Evolutionary conservation across 2,888 invertebrate species (phyloP).

Genomic region (Linnaemya vulpina): DNA sequence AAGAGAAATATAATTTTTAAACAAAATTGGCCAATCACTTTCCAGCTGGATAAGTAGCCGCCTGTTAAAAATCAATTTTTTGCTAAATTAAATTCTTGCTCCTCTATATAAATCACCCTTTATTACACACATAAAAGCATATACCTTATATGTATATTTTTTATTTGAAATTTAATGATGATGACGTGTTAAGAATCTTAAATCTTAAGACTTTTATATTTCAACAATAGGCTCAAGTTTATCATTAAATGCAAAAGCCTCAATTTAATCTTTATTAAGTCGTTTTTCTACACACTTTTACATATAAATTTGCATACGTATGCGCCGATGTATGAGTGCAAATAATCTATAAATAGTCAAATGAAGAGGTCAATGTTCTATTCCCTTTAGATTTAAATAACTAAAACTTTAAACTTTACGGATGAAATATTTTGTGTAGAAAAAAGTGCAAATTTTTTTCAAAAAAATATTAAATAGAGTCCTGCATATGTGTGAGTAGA

Average conservation of each 20-base stretch:
- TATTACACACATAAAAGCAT: too few relatives aligned
- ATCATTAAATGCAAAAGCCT: neutral
- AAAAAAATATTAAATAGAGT: neutral
- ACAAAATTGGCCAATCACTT: too few relatives aligned
- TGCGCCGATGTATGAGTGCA: neutral
- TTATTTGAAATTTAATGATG: neutral
- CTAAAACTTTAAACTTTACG: constrained; percentile 24
- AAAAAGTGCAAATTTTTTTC: neutral
- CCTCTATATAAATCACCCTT: too few relatives aligned
- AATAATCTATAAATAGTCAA: too few relatives aligned
- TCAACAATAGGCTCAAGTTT: neutral
- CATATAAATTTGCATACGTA: neutral
- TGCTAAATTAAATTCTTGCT: too few relatives aligned
- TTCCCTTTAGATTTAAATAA: constrained; percentile 8
- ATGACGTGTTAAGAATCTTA: constrained; percentile 1
- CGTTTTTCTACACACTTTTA: neutral
- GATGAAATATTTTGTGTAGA: constrained; percentile 27
- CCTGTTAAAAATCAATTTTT: too few relatives aligned
- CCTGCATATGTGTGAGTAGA: constrained; percentile 1
- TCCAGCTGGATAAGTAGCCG: too few relatives aligned
- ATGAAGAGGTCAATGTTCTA: constrained; percentile 24
- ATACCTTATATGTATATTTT: too few relatives aligned
- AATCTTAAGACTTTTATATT: neutral
- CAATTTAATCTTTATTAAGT: neutral
- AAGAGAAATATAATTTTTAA: too few relatives aligned